Percentiles rank a stretch among this genome's conserved stretches.
phyloP scores from a whole-genome alignment of 2,797 vertebrate genomes.

The Gephyroberyx darwinii region DNA sequence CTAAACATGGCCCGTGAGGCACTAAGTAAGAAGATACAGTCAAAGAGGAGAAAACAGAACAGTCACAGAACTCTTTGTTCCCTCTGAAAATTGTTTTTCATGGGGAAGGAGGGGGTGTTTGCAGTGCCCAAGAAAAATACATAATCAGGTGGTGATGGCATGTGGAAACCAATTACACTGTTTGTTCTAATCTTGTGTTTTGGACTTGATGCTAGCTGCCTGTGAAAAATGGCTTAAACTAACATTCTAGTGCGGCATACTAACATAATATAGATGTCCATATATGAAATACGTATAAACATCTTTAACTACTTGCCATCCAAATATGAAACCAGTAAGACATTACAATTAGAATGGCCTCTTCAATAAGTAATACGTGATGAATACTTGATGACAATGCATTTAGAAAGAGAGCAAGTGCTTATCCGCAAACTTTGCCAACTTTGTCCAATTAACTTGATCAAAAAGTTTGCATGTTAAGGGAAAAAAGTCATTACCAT shows the following conservation, averaged over 20 bases:
- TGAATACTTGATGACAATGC: conserved; percentile 75
- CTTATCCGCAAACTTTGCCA: conserved; percentile 71
- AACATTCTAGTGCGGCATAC: background rate
- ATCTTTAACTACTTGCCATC: conserved; percentile 51
- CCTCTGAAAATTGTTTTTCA: conserved; percentile 43
- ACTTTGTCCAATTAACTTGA: conserved; percentile 83
- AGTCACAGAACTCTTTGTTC: conserved; percentile 20
- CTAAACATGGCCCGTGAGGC: conserved; percentile 77
- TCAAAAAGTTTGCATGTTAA: conserved; percentile 79
- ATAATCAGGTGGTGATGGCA: conserved; percentile 25
- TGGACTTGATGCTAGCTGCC: conserved; percentile 28
- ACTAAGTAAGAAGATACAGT: conserved; percentile 52
- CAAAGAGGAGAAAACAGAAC: conserved; percentile 35
- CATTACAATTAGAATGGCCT: conserved; percentile 49
- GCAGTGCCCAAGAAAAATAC: conserved; percentile 13
- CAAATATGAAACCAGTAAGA: conserved; percentile 40
- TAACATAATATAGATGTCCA: conserved; percentile 12
- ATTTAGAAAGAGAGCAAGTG: conserved; percentile 58
- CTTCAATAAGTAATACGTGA: conserved; percentile 70
- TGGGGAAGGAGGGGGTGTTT: conserved; percentile 9
- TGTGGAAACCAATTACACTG: conserved; percentile 36
- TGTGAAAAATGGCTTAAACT: conserved; percentile 28
- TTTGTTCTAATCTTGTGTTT: conserved; percentile 28
- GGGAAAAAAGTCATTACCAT: conserved; percentile 79
- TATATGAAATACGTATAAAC: conserved; percentile 19